Evolutionary conservation across 2,797 vertebrate species (phyloP).

Genomic region (Lepus townsendii): DNA sequence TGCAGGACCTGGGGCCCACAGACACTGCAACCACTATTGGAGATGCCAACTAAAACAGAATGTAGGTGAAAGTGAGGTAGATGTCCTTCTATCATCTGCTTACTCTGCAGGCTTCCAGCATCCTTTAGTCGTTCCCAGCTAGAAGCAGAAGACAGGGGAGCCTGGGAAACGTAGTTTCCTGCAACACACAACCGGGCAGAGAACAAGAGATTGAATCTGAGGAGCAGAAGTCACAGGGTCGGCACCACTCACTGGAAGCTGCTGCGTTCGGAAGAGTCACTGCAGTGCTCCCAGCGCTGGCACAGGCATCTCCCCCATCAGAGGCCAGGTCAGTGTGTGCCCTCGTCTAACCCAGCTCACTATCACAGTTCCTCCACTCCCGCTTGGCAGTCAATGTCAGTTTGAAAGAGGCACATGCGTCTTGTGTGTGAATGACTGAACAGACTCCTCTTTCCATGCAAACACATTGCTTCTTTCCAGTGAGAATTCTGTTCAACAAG

Average conservation of each 20-base stretch:
- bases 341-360: background rate
- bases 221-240: background rate
- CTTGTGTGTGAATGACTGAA: slow-evolving; percentile 74
- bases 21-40: background rate
- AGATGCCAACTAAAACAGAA: background rate
- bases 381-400: slow-evolving; percentile 29
- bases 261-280: background rate
- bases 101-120: background rate
- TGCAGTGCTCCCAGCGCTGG: background rate
- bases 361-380: background rate
- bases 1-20: background rate
- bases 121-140: background rate
- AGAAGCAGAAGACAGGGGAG: background rate
- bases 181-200: background rate
- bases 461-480: slow-evolving; percentile 69
- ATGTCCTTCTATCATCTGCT: background rate
- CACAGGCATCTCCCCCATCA: background rate
- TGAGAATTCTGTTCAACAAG: slow-evolving; percentile 80
- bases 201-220: background rate
- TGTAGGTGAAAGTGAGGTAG: too few species aligned
- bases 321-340: slow-evolving; percentile 44
- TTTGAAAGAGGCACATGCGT: slow-evolving; percentile 27
- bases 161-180: background rate
- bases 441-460: slow-evolving; percentile 73
- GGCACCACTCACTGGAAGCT: background rate